These are phyloP conservation scores for Drosophila kanekoi DNA, from an alignment of 2,888 invertebrate genomes.

Conservation along the genomic window DNA sequence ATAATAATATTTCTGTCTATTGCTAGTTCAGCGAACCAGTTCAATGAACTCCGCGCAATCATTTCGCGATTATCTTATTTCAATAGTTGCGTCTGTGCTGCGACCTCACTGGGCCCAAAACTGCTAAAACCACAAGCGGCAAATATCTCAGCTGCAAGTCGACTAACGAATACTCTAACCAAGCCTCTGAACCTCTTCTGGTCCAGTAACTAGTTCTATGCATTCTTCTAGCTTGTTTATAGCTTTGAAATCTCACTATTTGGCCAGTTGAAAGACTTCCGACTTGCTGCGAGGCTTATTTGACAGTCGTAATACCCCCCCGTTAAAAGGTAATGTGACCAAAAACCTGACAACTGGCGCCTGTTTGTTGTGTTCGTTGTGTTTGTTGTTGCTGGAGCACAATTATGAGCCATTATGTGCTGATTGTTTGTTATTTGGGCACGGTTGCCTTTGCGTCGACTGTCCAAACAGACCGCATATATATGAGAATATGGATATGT, in stretches of 20 bases:
- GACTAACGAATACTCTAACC: slow-evolving; percentile 17
- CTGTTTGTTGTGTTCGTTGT: slow-evolving; percentile 21
- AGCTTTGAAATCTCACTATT: not conserved
- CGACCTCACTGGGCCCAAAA: slow-evolving; percentile 27
- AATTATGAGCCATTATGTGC: slow-evolving; percentile 51
- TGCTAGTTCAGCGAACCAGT: slow-evolving; percentile 40
- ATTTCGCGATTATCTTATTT: slow-evolving; percentile 72
- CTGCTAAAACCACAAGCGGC: slow-evolving; percentile 23
- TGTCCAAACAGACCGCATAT: slow-evolving; percentile 36
- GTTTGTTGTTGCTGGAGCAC: slow-evolving; percentile 7
- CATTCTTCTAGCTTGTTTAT: no score
- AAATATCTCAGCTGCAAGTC: slow-evolving; percentile 4
- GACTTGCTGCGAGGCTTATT: not conserved
- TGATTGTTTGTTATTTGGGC: slow-evolving; percentile 55
- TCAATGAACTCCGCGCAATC: slow-evolving; percentile 72
- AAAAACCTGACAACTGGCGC: slow-evolving; percentile 37
- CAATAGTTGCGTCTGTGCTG: slow-evolving; percentile 38
- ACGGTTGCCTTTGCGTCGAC: slow-evolving; percentile 23
- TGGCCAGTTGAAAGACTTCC: not conserved
- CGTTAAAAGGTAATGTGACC: not conserved
- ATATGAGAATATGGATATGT: slow-evolving; percentile 1
- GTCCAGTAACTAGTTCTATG: no score
- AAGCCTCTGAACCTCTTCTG: no score
- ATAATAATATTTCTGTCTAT: slow-evolving; percentile 13
- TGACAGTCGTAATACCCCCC: not conserved